Evolutionary conservation across 2,888 invertebrate species (phyloP).

Genomic region (Rhyacophila evoluta): DNA sequence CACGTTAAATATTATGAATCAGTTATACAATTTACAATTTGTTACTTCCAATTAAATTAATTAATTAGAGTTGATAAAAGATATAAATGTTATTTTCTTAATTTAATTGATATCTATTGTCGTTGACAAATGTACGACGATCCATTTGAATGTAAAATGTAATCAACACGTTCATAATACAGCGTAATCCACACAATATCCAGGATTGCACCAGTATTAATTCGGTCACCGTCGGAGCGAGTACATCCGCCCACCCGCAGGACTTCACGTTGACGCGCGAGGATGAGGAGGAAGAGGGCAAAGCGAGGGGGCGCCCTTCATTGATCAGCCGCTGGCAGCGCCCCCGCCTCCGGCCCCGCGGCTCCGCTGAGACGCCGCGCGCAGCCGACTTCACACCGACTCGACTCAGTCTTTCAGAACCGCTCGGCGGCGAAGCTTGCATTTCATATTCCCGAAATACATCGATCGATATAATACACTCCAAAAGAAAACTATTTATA

Average conservation of each 20-base stretch:
- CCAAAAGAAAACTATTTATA: constrained; percentile 7
- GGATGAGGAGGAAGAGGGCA: constrained; percentile 1
- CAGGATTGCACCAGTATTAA: constrained; percentile 9
- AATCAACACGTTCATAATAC: background rate
- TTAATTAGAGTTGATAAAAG: too few relatives aligned
- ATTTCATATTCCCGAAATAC: background rate
- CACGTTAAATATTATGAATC: too few relatives aligned
- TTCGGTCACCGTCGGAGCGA: background rate
- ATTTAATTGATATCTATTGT: too few relatives aligned
- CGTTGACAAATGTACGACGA: too few relatives aligned
- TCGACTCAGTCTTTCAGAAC: constrained; percentile 22
- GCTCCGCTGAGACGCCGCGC: background rate
- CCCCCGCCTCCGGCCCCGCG: constrained; percentile 10
- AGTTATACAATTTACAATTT: too few relatives aligned
- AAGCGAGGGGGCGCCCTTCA: constrained; percentile 22
- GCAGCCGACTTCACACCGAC: background rate
- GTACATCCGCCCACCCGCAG: constrained; percentile 18
- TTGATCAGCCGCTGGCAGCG: constrained; percentile 14
- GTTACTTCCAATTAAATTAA: too few relatives aligned
- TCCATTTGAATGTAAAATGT: background rate
- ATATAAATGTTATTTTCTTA: too few relatives aligned
- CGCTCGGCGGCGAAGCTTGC: constrained; percentile 9
- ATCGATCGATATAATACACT: constrained; percentile 19
- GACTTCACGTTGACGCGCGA: background rate
- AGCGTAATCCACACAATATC: background rate